A percentile compares a stretch with the other conserved stretches of the same genome.
phyloP scores from a whole-genome alignment of 2,888 invertebrate genomes.

The Pycnomerus fuliginosus region DNA sequence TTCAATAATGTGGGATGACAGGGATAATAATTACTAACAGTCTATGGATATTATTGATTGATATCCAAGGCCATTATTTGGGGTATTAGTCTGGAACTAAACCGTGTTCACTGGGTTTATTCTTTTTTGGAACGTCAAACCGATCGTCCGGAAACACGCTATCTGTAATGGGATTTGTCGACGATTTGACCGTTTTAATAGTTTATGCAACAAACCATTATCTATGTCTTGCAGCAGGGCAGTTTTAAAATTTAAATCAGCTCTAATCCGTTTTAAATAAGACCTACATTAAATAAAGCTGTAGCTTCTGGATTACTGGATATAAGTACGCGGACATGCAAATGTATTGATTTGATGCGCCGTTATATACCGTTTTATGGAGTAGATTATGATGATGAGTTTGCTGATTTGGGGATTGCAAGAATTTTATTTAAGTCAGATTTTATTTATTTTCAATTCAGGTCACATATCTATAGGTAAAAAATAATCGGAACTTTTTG shows the following conservation, averaged over 20 bases:
- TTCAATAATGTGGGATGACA: too few species aligned
- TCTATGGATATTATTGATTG: constrained; percentile 15
- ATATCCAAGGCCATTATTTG: constrained; percentile 9
- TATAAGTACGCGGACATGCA: constrained; percentile 13
- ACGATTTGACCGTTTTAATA: constrained; percentile 15
- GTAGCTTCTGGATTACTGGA: constrained; percentile 15
- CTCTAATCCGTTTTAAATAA: constrained; percentile 26
- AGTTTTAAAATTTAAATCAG: constrained; percentile 28
- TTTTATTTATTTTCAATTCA: too few species aligned
- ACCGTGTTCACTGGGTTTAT: constrained; percentile 1
- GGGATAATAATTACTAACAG: too few species aligned
- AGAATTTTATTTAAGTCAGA: too few species aligned
- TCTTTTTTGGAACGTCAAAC: constrained; percentile 5
- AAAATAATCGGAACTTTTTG: too few species aligned
- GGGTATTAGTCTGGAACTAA: constrained; percentile 10
- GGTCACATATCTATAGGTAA: too few species aligned
- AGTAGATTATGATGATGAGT: too few species aligned
- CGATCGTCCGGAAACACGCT: constrained; percentile 17
- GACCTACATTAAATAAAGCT: constrained; percentile 21
- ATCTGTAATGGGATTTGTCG: constrained; percentile 18
- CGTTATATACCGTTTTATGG: too few species aligned
- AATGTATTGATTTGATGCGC: constrained; percentile 16
- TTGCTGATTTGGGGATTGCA: too few species aligned
- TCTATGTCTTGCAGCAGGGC: constrained; percentile 25
- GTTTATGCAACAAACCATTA: constrained; percentile 16